Evolutionary conservation across 2,797 vertebrate genomes (phyloP), one percentile per base, ranked within the genome.

Genomic region (Pantherophis alleghaniensis): DNA sequence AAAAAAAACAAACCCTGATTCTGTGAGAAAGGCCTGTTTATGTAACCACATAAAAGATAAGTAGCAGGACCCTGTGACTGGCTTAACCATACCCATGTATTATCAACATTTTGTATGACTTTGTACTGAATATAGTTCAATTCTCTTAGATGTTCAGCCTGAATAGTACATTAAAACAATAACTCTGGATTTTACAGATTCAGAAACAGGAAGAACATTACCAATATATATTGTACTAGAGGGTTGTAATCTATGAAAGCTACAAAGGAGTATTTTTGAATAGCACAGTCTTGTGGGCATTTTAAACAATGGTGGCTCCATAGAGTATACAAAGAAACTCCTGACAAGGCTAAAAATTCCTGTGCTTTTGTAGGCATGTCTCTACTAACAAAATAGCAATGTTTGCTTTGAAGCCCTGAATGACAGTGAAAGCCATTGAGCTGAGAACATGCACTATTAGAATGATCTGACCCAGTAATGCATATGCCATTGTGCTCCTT

Each of bases 141-240:
- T 91, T 96, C 97, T 97, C 96, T 94, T 97, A 96, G 96, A 97
- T 96, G 74, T 94, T 97, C 93, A 97, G 92, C 94, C 96, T 97
- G 95, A 94, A 94, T 93, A 96, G 96, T 92, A 96, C 94, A 94
- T 94, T 74, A 83, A 97, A 95, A 98, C 97, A 98, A 98, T 97
- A 88, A 94, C 92, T 96, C 97, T 97, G 97, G 97, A 97, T 97
- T 97, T 98, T 98, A 96, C 95, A 61, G 83, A 96, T 91, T 97
- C 94, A 91, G 96, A 97, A 97, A 98, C 97, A 98, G 98, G 98
- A 98, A 98, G 97, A 97, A 96, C 96, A 92, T 93, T 95, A 83
- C 93, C 95, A 94, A 95, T 96, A 95, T 92, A 92, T 96, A 98
- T 97, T 98, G 96, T 98, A 94, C 94, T 90, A 91, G 96, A 96